A percentile compares a stretch with the other conserved stretches of the same genome.
Conservation (phyloP, 2,113 vertebrate species). For the Ameiurus melas region DNA sequence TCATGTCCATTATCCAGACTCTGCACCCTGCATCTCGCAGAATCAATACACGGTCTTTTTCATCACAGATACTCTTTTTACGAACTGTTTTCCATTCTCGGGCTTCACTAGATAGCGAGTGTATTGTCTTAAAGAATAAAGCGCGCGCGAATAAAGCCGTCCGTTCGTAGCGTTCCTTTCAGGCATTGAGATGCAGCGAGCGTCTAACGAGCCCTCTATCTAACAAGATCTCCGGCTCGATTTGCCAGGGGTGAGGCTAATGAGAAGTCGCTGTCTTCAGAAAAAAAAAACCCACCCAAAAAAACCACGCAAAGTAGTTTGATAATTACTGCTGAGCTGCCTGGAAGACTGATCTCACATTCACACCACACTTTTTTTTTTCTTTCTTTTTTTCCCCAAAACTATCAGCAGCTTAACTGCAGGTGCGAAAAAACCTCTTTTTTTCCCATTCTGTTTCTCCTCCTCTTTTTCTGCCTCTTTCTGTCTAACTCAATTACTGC, state of each 20-base stretch:
- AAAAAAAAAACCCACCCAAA: neutral
- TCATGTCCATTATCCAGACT: neutral
- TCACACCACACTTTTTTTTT: conserved; percentile 7
- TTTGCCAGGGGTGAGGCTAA: conserved; percentile 27
- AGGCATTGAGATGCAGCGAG: conserved; percentile 21
- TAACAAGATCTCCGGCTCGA: neutral
- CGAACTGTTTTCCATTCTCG: neutral
- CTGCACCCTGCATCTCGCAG: neutral
- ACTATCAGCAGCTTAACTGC: neutral
- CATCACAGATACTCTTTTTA: neutral
- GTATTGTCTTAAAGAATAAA: conserved; percentile 17
- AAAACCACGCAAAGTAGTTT: neutral
- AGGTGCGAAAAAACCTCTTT: neutral
- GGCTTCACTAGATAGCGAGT: neutral
- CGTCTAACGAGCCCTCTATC: neutral
- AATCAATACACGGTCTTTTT: conserved; percentile 13
- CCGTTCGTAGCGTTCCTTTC: neutral
- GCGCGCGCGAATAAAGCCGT: neutral
- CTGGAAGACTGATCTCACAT: conserved; percentile 26
- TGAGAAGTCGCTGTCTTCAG: neutral
- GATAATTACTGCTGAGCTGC: conserved; percentile 28
- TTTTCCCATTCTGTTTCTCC: neutral
- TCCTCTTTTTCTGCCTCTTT: conserved; percentile 28
- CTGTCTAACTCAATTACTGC: conserved; percentile 39
- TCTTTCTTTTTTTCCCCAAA: neutral